A percentile compares a stretch with the other conserved stretches of the same genome.
Conservation (phyloP, 2,888 invertebrate species). For the Sesamia inferens region DNA sequence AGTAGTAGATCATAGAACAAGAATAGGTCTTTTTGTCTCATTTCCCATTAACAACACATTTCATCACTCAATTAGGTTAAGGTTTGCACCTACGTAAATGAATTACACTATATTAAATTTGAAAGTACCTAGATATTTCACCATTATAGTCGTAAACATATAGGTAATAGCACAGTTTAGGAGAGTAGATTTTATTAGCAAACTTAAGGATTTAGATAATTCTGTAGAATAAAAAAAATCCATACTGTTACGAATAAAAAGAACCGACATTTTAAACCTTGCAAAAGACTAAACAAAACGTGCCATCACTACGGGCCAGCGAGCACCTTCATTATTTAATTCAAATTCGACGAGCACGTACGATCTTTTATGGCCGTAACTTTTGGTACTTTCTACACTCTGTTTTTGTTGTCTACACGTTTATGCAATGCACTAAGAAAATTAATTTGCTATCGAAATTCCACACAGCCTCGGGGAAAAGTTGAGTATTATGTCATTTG, state of each 20-base stretch:
- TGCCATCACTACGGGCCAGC: constrained; percentile 54
- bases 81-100: constrained; percentile 24
- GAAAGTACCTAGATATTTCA: constrained; percentile 45
- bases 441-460: constrained; percentile 49
- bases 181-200: background rate
- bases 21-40: background rate
- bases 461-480: constrained; percentile 29
- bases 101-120: constrained; percentile 28
- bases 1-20: constrained; percentile 1
- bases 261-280: constrained; percentile 28
- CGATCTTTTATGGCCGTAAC: constrained; percentile 68
- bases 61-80: constrained; percentile 30
- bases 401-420: constrained; percentile 73
- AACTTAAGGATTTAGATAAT: constrained; percentile 2
- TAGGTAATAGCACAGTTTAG: background rate
- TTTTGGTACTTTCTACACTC: constrained; percentile 76
- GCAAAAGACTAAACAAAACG: constrained; percentile 60
- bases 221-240: constrained; percentile 3
- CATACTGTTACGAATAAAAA: constrained; percentile 31
- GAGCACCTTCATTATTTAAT: constrained; percentile 56
- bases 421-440: constrained; percentile 59
- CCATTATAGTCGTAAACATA: constrained; percentile 22
- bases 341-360: constrained; percentile 73
- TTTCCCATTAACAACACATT: constrained; percentile 42
- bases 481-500: constrained; percentile 32